Evolutionary conservation across 2,888 invertebrate species (phyloP).

Genomic region (Drosophila helvetica): DNA sequence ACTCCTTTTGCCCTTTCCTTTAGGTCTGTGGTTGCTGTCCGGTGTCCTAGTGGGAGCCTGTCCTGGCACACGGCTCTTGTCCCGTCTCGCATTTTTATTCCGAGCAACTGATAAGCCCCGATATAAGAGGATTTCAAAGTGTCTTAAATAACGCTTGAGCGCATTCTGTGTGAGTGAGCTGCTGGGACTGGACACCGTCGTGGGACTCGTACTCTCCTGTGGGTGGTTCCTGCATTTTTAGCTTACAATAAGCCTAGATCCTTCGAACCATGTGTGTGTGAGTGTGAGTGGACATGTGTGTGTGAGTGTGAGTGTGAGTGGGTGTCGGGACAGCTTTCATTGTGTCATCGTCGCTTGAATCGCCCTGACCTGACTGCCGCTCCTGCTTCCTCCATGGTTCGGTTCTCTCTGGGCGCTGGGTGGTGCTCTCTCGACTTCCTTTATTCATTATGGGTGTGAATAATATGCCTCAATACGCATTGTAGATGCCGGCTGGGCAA

Average conservation of each 20-base stretch:
- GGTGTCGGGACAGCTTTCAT: conserved; percentile 33
- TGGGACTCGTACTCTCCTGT: conserved; percentile 16
- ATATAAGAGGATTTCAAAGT: conserved; percentile 66
- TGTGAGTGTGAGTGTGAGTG: not conserved
- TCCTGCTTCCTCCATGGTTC: not conserved
- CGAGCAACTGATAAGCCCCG: conserved; percentile 61
- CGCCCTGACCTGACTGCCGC: conserved; percentile 21
- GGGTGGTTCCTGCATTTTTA: conserved; percentile 25
- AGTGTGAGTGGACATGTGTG: too few species aligned
- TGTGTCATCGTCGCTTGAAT: conserved; percentile 43
- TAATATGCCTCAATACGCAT: conserved; percentile 52
- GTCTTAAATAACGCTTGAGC: conserved; percentile 66
- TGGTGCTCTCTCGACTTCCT: conserved; percentile 30
- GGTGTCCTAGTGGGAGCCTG: too few species aligned
- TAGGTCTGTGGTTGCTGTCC: not conserved
- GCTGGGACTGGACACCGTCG: conserved; percentile 29
- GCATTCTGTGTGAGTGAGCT: conserved; percentile 57
- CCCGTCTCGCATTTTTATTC: conserved; percentile 47
- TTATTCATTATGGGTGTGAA: conserved; percentile 61
- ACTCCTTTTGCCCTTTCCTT: not conserved
- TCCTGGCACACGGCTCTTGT: conserved; percentile 7
- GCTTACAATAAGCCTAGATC: conserved; percentile 41
- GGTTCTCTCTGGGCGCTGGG: not conserved
- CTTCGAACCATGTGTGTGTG: conserved; percentile 1
- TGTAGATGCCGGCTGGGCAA: conserved; percentile 15